Conservation (phyloP, 2,888 invertebrate genomes). For the Yponomeuta malinellus region DNA sequence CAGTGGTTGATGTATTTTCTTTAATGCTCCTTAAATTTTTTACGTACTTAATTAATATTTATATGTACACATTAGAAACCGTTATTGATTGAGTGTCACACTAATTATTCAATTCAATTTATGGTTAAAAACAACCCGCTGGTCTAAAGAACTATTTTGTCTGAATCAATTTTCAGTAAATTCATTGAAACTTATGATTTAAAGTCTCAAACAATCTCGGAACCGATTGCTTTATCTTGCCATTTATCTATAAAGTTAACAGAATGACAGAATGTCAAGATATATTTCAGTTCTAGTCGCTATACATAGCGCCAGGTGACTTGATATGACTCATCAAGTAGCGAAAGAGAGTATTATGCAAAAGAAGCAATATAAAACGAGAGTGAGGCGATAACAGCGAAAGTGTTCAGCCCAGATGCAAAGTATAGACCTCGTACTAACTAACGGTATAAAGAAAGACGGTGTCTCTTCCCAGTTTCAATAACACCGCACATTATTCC, state of each 20-base stretch:
- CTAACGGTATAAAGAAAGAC: neutral
- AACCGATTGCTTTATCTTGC: too few species aligned
- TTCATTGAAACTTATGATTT: too few species aligned
- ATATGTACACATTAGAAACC: neutral
- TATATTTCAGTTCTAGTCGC: too few species aligned
- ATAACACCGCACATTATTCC: neutral
- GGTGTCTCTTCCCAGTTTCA: neutral
- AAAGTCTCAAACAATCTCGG: too few species aligned
- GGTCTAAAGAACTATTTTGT: too few species aligned
- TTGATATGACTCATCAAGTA: neutral
- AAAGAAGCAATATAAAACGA: neutral
- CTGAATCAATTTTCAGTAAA: too few species aligned
- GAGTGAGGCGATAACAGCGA: constrained; percentile 1
- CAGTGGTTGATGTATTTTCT: too few species aligned
- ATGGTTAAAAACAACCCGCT: too few species aligned
- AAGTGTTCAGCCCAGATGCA: neutral
- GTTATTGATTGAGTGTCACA: neutral
- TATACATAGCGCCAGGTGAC: too few species aligned
- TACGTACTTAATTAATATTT: neutral
- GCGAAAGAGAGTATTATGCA: constrained; percentile 1
- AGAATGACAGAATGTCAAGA: too few species aligned
- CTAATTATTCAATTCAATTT: neutral
- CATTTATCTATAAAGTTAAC: too few species aligned
- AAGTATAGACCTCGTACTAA: neutral
- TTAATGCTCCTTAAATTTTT: neutral